Evolutionary conservation across 1,140 invertebrate species (phyloP).

Genomic region (Drosophila kurseongensis): DNA sequence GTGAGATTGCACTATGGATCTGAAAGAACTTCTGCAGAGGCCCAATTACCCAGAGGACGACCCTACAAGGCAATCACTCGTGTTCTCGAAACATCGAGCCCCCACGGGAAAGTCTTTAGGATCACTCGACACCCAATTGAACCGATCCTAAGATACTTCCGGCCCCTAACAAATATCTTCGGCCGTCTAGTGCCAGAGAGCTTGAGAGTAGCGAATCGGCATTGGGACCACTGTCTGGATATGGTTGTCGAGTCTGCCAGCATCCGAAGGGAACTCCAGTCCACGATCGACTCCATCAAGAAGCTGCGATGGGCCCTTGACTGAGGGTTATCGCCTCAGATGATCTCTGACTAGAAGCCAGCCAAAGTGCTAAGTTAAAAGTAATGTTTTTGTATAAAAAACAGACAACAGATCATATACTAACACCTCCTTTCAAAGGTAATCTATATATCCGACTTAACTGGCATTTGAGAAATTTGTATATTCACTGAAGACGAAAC

Average conservation of each 20-base stretch:
- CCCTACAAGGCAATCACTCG: conserved; percentile 40
- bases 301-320: conserved; percentile 16
- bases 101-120: conserved; percentile 4
- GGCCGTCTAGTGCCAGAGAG: conserved; percentile 32
- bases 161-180: conserved; percentile 45
- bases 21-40: background rate
- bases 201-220: conserved; percentile 19
- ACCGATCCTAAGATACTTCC: background rate
- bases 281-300: conserved; percentile 18
- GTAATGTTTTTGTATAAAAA: background rate
- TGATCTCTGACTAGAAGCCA: background rate
- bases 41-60: conserved; percentile 12
- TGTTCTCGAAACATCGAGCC: conserved; percentile 4
- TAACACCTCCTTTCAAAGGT: background rate
- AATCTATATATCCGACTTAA: background rate
- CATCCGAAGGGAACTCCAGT: conserved; percentile 33
- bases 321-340: background rate
- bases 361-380: background rate
- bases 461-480: too few relatives aligned
- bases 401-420: too few relatives aligned
- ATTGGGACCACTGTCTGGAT: conserved; percentile 47
- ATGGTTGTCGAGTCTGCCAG: conserved; percentile 34
- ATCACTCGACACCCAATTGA: conserved; percentile 17
- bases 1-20: conserved; percentile 36
- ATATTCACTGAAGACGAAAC: too few relatives aligned